A percentile compares a stretch with the other conserved stretches of the same genome.
phyloP scores from a whole-genome alignment of 2,888 invertebrate species.

The Drymonia ruficornis region DNA sequence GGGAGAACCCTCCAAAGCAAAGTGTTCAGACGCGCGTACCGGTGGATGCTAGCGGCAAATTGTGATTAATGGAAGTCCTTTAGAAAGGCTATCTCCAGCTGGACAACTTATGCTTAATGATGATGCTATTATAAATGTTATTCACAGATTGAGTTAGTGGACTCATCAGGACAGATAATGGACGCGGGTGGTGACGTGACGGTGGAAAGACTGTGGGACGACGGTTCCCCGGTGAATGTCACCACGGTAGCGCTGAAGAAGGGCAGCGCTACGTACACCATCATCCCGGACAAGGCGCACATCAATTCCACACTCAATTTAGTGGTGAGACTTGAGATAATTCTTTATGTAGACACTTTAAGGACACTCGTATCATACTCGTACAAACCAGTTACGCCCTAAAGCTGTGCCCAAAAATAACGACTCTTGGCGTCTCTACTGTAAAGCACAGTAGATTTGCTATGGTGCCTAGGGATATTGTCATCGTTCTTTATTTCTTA shows the following conservation, averaged over 20 bases:
- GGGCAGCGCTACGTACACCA: conserved; percentile 63
- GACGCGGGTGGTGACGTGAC: conserved; percentile 61
- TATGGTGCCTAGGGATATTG: no score
- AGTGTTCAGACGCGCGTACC: no score
- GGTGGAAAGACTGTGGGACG: conserved; percentile 75
- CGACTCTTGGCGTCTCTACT: no score
- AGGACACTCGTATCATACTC: no score
- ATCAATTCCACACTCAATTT: conserved; percentile 88
- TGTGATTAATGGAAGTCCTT: no score
- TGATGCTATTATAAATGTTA: neutral
- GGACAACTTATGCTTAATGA: no score
- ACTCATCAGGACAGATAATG: conserved; percentile 63
- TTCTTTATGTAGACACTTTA: neutral
- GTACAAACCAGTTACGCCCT: no score
- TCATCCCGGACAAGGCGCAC: conserved; percentile 72
- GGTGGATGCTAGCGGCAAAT: no score
- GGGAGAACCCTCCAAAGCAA: no score
- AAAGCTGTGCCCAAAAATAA: no score
- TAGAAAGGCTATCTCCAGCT: no score
- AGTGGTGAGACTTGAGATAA: conserved; percentile 80
- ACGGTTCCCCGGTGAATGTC: conserved; percentile 70
- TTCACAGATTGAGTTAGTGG: conserved; percentile 70
- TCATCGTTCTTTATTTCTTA: neutral
- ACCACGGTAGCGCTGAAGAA: conserved; percentile 60
- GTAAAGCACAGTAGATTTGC: no score